These are phyloP conservation scores for Mungos mungo DNA, from an alignment of 2,113 vertebrate species.

Conservation along the genomic window DNA sequence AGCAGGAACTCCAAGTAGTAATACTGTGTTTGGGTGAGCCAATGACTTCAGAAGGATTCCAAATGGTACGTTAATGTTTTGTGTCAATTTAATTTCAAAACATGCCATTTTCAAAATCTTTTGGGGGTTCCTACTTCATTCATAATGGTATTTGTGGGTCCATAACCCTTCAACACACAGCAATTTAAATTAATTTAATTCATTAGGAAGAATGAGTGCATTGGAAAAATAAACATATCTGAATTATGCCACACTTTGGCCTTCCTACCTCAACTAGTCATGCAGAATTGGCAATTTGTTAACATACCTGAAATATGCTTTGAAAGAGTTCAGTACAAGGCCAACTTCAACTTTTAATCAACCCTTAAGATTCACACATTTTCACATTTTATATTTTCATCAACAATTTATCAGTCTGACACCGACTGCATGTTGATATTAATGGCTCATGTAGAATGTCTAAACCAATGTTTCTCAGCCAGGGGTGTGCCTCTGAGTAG, in stretches of 20 bases:
- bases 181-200: conserved; percentile 14
- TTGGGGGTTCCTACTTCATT: background rate
- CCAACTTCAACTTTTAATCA: conserved; percentile 40
- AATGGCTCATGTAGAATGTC: background rate
- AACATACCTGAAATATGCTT: conserved; percentile 20
- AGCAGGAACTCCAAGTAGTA: conserved; percentile 71
- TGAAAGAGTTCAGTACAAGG: background rate
- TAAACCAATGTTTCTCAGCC: background rate
- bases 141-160: background rate
- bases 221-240: conserved; percentile 37
- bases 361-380: conserved; percentile 39
- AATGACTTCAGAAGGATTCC: conserved; percentile 48
- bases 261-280: background rate
- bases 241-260: background rate
- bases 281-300: background rate
- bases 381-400: conserved; percentile 48
- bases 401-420: background rate
- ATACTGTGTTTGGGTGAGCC: conserved; percentile 46
- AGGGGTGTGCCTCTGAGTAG: background rate
- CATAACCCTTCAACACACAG: background rate
- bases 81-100: background rate
- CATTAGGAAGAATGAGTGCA: background rate
- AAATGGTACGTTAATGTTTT: background rate
- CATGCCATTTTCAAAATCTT: background rate
- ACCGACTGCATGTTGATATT: background rate